Base-by-base conservation (phyloP, 1,140 invertebrate species). In the Micrasema minimum region DNA sequence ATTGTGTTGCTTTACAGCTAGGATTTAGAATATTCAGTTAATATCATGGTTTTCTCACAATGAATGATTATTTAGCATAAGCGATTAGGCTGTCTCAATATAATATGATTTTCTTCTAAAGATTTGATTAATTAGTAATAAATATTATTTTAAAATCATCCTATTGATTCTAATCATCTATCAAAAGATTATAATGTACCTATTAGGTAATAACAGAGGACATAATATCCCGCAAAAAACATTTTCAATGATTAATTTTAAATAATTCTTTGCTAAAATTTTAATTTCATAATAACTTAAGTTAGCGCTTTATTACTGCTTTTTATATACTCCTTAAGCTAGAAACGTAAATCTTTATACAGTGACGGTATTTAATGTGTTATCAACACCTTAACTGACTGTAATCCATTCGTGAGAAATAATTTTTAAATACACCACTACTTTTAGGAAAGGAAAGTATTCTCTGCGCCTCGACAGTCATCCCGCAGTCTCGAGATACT, bases 31-130 rank as follows among this genome's bases (percentile, higher is more conserved):
- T 66, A 66, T 74, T 69, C 69, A 59, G 69, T 50, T 70, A 31
- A 68, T 59, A 2, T 70, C 46, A 66, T 68, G 55, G 23, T 61
- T 69, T 69, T 55, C 62, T 74, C 53, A 46, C 35, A 48, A 46
- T 46, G 11, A 59, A 61, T 45, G 45, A 38, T 64, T 53, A 41
- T 62, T 72, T 50, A 48, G 68, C 66, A 68, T 66, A 72, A 67
- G 48, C 65, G 61, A 65, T n/a, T 62, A 69, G 62, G 57, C 67
- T 51, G 67, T 74, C 71, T 68, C 72, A 71, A 74, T 74, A 74
- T n/a, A n/a, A n/a, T 71, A 38, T 67, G 51, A 53, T 67, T 71
- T 71, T 68, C 65, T 71, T 71, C 43, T 68, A 71, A 66, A n/a
- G n/a, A 53, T 67, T 71, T 74, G 61, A 45, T 31, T 59, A 43